Percentiles rank a stretch among this genome's conserved stretches.
These are phyloP conservation scores for Ephestia elutella DNA, from an alignment of 1,140 invertebrate species.

Conservation along the genomic window DNA sequence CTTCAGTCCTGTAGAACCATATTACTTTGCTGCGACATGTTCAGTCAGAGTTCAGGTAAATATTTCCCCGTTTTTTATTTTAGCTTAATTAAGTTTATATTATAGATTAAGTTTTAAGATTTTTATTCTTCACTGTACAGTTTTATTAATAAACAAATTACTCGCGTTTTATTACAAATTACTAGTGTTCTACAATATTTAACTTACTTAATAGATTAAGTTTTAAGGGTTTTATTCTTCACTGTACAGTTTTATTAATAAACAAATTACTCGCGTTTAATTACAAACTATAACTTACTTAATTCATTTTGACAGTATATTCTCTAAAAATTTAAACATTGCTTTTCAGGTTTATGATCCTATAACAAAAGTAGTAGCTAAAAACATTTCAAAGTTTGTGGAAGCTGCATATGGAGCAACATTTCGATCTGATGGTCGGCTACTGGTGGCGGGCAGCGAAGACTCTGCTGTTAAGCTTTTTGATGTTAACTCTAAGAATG, in stretches of 20 bases:
- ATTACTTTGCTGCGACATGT: constrained; percentile 93
- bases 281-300: too few relatives aligned
- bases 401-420: constrained; percentile 89
- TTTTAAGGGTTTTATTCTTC: too few relatives aligned
- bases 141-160: too few relatives aligned
- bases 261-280: too few relatives aligned
- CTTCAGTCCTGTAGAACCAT: constrained; percentile 89
- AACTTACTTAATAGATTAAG: too few relatives aligned
- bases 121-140: too few relatives aligned
- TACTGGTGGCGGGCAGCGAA: constrained; percentile 91
- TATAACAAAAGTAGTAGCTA: constrained; percentile 87
- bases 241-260: too few relatives aligned
- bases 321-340: too few relatives aligned
- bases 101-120: too few relatives aligned
- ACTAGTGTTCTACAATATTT: too few relatives aligned
- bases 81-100: background rate
- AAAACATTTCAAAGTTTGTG: constrained; percentile 90
- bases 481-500: constrained; percentile 86
- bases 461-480: constrained; percentile 92
- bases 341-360: constrained; percentile 85
- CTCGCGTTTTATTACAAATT: too few relatives aligned
- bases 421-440: constrained; percentile 89
- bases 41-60: constrained; percentile 88
- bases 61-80: background rate
- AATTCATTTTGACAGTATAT: too few relatives aligned